Conservation (phyloP, 2,888 invertebrate species). For the Acronicta psi region DNA sequence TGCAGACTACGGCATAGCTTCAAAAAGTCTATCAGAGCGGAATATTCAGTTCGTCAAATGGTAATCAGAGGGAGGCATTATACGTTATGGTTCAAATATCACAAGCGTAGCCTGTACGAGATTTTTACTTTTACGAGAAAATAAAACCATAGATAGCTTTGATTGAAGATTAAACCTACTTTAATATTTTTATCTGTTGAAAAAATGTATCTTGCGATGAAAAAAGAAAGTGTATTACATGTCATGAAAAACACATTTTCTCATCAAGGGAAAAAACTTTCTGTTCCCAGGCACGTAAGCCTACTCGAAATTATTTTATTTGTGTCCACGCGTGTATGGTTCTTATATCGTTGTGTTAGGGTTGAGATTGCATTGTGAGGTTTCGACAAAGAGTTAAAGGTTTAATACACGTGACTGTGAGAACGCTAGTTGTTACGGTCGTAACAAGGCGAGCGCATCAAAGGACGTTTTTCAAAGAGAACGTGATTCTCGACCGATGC, state of each 20-base stretch:
- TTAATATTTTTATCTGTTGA: slow-evolving; percentile 48
- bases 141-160: slow-evolving; percentile 73
- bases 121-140: slow-evolving; percentile 71
- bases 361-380: slow-evolving; percentile 54
- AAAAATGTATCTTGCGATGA: slow-evolving; percentile 45
- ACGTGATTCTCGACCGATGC: slow-evolving; percentile 82
- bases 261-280: slow-evolving; percentile 68
- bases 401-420: slow-evolving; percentile 73
- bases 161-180: slow-evolving; percentile 56
- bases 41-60: slow-evolving; percentile 86
- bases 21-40: slow-evolving; percentile 84
- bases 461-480: slow-evolving; percentile 81
- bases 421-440: slow-evolving; percentile 73
- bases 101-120: slow-evolving; percentile 74
- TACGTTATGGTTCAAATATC: slow-evolving; percentile 87
- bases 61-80: slow-evolving; percentile 85
- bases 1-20: slow-evolving; percentile 72
- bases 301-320: slow-evolving; percentile 74
- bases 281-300: slow-evolving; percentile 73
- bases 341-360: slow-evolving; percentile 47
- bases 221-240: slow-evolving; percentile 55
- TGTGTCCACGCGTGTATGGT: slow-evolving; percentile 30
- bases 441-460: slow-evolving; percentile 79
- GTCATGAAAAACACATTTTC: slow-evolving; percentile 65
- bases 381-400: slow-evolving; percentile 65